A percentile compares a stretch with the other conserved stretches of the same genome.
These are phyloP conservation scores for Zaprionus ornatus DNA, from an alignment of 1,140 invertebrate species.

Conservation along the genomic window DNA sequence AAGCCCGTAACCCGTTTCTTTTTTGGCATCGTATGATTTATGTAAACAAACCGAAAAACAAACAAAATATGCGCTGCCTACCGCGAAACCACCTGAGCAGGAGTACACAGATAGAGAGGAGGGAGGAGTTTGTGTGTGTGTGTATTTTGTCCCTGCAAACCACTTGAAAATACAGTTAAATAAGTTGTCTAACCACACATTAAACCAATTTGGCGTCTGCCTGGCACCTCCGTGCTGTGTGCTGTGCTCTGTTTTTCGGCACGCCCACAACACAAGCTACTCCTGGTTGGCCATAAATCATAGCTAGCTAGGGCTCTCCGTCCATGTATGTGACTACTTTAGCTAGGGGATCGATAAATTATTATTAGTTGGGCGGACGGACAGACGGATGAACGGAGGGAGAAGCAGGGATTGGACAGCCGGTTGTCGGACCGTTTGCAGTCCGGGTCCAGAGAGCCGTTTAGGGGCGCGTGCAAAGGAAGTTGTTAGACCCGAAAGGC, in stretches of 20 bases:
- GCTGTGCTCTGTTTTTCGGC: conserved; percentile 25
- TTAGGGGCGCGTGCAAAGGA: conserved; percentile 61
- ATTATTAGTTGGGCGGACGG: conserved; percentile 78
- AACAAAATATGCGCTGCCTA: conserved; percentile 36
- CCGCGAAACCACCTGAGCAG: conserved; percentile 55
- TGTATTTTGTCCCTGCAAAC: conserved; percentile 59
- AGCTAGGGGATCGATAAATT: conserved; percentile 83
- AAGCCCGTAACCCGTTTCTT: conserved; percentile 68
- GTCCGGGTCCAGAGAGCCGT: conserved; percentile 10
- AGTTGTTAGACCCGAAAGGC: conserved; percentile 75
- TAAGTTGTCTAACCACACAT: conserved; percentile 82
- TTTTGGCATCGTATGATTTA: conserved; percentile 70
- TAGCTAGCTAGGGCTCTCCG: conserved; percentile 58
- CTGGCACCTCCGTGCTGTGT: conserved; percentile 63
- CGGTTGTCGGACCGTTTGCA: neutral
- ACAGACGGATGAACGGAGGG: neutral
- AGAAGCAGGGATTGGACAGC: no score
- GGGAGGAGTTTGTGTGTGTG: conserved; percentile 25
- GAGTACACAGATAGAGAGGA: neutral
- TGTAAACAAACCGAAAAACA: conserved; percentile 47
- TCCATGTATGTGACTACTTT: conserved; percentile 77
- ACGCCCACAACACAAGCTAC: conserved; percentile 40
- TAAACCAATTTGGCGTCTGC: conserved; percentile 78
- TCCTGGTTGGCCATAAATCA: conserved; percentile 71
- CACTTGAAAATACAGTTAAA: conserved; percentile 79